Conservation (phyloP, 2,113 vertebrate species). For the Myrmecophaga tridactyla region DNA sequence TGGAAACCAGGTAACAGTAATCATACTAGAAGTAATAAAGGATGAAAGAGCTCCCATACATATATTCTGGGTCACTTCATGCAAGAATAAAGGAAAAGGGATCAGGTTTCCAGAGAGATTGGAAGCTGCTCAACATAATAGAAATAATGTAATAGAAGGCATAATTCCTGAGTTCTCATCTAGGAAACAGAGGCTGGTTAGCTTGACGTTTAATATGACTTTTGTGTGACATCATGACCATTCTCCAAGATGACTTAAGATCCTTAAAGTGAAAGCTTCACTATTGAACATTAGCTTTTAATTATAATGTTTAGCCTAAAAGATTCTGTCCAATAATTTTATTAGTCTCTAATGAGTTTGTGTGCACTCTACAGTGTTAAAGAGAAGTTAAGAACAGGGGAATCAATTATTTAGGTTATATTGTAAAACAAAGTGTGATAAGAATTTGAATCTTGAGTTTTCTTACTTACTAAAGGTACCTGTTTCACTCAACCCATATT, state of each 20-base stretch:
- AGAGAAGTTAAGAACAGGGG: neutral
- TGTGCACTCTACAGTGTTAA: neutral
- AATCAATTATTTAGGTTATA: neutral
- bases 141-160: neutral
- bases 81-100: neutral
- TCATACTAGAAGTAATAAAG: neutral
- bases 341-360: neutral
- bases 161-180: slow-evolving; percentile 5
- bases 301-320: neutral
- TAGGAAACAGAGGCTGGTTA: neutral
- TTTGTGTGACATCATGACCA: neutral
- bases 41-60: neutral
- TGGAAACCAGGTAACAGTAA: slow-evolving; percentile 15
- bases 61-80: neutral
- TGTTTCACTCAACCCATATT: neutral
- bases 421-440: neutral
- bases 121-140: neutral
- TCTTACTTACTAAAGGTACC: neutral
- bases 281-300: neutral
- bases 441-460: slow-evolving; percentile 12
- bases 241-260: slow-evolving; percentile 22
- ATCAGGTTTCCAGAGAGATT: slow-evolving; percentile 29
- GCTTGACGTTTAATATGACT: slow-evolving; percentile 43
- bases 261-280: slow-evolving; percentile 10
- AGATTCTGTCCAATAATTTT: slow-evolving; percentile 31